phyloP scores from a whole-genome alignment of 2,113 vertebrate genomes.

The Ceuthmochares aereus region DNA sequence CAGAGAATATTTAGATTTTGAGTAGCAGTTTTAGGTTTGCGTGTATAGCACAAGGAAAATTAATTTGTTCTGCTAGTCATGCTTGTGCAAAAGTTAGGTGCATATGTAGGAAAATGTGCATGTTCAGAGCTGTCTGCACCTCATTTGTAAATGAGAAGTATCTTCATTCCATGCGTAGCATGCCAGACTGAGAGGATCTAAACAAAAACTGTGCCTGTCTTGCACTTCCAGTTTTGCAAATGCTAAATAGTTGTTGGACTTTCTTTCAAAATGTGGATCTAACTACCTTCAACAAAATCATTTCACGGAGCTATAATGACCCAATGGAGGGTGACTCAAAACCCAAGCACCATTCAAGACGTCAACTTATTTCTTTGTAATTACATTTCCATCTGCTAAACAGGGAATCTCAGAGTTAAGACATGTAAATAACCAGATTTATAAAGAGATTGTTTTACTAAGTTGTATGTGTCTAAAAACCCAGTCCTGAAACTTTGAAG shows the following conservation, averaged over 20 bases:
- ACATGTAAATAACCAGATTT: not conserved
- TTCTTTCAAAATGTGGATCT: not conserved
- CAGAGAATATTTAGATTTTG: not conserved
- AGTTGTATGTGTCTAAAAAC: not conserved
- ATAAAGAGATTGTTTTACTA: not conserved
- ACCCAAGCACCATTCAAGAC: not conserved
- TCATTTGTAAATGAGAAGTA: not conserved
- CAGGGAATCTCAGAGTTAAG: not conserved
- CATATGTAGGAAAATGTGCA: not conserved
- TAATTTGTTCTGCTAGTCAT: not conserved
- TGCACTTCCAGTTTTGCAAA: not conserved
- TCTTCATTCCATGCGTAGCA: not conserved
- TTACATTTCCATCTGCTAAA: not conserved
- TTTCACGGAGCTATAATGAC: not conserved
- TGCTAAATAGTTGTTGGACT: not conserved
- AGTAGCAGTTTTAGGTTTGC: not conserved
- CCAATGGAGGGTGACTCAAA: not conserved
- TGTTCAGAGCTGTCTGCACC: not conserved
- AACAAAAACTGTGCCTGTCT: conserved; percentile 5
- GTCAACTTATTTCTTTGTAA: not conserved
- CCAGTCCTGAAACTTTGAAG: not conserved
- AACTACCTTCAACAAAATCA: not conserved
- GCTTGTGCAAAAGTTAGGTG: not conserved
- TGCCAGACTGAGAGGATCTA: not conserved
- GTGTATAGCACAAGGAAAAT: not conserved